A percentile compares a stretch with the other conserved stretches of the same genome.
phyloP scores from a whole-genome alignment of 2,113 vertebrate genomes.

The Oenanthe oenanthe region DNA sequence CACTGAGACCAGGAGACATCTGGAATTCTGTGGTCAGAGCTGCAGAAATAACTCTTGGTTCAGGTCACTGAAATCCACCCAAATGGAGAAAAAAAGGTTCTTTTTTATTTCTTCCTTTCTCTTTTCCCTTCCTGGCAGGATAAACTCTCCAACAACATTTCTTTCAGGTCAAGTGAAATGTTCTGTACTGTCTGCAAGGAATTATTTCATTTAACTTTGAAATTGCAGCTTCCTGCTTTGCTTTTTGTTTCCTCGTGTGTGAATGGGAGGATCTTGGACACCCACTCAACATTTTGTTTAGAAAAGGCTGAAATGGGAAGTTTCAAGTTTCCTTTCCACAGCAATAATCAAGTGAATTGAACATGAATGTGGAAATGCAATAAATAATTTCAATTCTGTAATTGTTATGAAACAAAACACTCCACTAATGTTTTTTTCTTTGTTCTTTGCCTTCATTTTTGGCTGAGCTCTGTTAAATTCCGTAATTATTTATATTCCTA shows the following conservation, averaged over 20 bases:
- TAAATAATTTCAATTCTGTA: neutral
- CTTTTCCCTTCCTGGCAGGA: neutral
- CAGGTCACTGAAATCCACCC: neutral
- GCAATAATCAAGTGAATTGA: neutral
- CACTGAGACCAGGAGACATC: neutral
- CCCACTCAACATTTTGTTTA: neutral
- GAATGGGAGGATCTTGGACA: neutral
- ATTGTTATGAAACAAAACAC: neutral
- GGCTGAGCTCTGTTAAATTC: neutral
- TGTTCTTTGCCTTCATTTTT: neutral
- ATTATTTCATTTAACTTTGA: neutral
- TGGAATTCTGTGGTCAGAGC: neutral
- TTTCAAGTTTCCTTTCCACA: neutral
- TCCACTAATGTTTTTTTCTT: neutral
- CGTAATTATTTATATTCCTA: neutral
- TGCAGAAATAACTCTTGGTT: neutral
- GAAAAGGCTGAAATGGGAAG: neutral
- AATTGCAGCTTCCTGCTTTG: neutral
- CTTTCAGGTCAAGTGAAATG: neutral
- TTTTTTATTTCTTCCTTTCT: neutral
- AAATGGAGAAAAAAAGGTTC: neutral
- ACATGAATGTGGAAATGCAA: neutral
- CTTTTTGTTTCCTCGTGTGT: neutral
- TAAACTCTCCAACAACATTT: neutral
- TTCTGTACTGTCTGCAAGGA: neutral